A percentile compares a stretch with the other conserved stretches of the same genome.
These are phyloP conservation scores for Adineta ricciae DNA, from an alignment of 2,888 invertebrate species.

Conservation along the genomic window DNA sequence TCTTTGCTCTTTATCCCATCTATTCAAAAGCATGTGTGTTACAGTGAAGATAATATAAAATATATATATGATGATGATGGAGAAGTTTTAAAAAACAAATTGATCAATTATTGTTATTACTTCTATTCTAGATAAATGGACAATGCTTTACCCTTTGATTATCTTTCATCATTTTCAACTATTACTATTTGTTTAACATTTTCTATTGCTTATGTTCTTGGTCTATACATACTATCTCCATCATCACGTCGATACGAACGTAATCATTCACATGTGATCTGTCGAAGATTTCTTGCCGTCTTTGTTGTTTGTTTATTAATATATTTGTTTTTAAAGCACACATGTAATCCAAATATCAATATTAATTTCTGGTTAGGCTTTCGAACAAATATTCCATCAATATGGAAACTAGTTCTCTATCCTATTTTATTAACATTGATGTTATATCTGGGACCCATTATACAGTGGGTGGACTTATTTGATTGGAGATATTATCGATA, in stretches of 20 bases:
- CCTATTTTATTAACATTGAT: conserved; percentile 18
- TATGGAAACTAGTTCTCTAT: conserved; percentile 19
- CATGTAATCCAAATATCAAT: background rate
- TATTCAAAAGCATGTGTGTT: conserved; percentile 8
- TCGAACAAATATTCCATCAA: background rate
- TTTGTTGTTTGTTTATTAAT: conserved; percentile 21
- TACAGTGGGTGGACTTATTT: background rate
- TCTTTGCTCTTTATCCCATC: conserved; percentile 5
- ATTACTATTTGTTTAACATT: background rate
- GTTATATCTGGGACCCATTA: conserved; percentile 25
- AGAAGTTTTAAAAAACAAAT: background rate
- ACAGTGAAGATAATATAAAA: conserved; percentile 7
- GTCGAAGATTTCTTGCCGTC: conserved; percentile 23
- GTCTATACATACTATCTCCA: background rate
- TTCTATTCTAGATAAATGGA: background rate
- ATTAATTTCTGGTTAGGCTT: conserved; percentile 23
- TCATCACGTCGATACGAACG: conserved; percentile 25
- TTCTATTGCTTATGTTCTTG: background rate
- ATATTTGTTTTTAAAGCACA: conserved; percentile 6
- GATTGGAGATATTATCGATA: background rate
- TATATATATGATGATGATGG: background rate
- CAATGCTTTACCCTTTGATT: background rate
- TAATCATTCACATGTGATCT: conserved; percentile 26
- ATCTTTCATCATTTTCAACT: background rate
- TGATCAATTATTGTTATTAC: conserved; percentile 5